These are phyloP conservation scores for Molossus molossus DNA, from an alignment of 2,797 vertebrate species.

Conservation along the genomic window DNA sequence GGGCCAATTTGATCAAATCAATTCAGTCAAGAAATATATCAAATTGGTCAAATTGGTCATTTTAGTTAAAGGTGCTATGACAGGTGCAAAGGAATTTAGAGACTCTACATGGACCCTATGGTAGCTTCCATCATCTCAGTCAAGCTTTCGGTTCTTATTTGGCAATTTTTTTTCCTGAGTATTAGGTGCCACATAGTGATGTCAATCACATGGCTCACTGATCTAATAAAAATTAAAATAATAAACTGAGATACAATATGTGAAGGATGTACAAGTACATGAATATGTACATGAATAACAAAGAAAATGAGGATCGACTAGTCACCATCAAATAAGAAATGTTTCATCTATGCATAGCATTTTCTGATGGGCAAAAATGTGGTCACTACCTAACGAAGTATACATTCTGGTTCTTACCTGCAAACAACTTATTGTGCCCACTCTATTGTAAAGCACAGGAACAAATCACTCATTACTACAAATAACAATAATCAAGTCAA, in stretches of 20 bases:
- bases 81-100: background rate
- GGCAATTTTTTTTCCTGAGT: background rate
- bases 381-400: background rate
- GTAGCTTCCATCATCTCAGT: background rate
- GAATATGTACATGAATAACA: background rate
- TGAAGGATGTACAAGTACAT: background rate
- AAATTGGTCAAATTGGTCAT: background rate
- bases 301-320: background rate
- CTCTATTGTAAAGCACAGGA: constrained; percentile 30
- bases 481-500: constrained; percentile 3
- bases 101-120: background rate
- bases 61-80: background rate
- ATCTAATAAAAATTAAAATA: constrained; percentile 51
- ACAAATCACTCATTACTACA: constrained; percentile 44
- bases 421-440: background rate
- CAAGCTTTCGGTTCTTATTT: constrained; percentile 11
- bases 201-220: background rate
- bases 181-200: background rate
- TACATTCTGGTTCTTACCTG: background rate
- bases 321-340: background rate
- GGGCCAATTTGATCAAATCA: background rate
- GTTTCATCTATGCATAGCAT: background rate
- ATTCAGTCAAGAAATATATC: background rate
- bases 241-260: background rate
- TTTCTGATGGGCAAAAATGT: constrained; percentile 23